Conservation (phyloP, 2,797 vertebrate genomes). For the Aotus griseimembra region DNA sequence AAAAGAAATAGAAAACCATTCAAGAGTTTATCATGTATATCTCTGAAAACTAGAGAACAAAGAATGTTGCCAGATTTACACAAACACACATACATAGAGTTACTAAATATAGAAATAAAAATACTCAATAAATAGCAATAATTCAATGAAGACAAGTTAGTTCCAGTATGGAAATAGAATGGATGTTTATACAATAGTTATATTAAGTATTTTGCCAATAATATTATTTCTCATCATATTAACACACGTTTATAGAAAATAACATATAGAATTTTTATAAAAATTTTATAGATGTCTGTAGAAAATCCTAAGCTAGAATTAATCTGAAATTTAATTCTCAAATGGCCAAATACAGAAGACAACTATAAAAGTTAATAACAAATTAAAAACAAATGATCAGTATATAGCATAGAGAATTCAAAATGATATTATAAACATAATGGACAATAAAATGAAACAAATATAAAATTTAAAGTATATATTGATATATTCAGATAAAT, state of each 20-base stretch:
- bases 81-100: not conserved
- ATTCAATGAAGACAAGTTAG: not conserved
- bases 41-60: not conserved
- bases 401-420: not conserved
- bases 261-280: not conserved
- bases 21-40: not conserved
- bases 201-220: not conserved
- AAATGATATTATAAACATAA: not conserved
- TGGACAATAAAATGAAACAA: not conserved
- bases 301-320: not conserved
- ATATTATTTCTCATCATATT: not conserved
- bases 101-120: not conserved
- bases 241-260: not conserved
- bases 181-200: not conserved
- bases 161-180: not conserved
- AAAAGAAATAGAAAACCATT: not conserved
- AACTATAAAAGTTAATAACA: not conserved
- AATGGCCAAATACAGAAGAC: not conserved
- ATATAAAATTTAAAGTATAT: not conserved
- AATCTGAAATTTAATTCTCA: not conserved
- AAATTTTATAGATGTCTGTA: not conserved
- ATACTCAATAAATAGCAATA: not conserved
- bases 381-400: not conserved
- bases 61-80: not conserved
- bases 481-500: not conserved